Percentiles rank a stretch among this genome's conserved stretches.
phyloP scores from a whole-genome alignment of 1,140 invertebrate genomes.

The Drosophila mayri region DNA sequence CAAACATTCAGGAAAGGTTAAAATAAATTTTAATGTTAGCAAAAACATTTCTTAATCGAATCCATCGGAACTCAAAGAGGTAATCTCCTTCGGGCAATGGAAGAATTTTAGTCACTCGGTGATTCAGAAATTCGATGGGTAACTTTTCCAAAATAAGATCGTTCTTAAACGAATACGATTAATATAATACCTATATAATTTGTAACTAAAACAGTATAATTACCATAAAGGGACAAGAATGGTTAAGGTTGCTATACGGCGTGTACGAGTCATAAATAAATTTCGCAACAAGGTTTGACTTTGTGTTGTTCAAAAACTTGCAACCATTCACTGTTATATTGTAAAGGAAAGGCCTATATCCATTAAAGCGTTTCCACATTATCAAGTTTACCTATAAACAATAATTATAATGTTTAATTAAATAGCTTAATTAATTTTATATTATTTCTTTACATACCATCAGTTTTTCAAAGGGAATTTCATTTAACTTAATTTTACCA shows the following conservation, averaged over 20 bases:
- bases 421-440: background rate
- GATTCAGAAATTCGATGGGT: background rate
- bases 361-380: conserved; percentile 4
- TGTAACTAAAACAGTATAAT: background rate
- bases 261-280: background rate
- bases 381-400: background rate
- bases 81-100: conserved; percentile 9
- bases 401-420: too few species aligned
- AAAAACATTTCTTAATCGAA: background rate
- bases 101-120: conserved; percentile 1
- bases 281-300: background rate
- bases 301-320: background rate
- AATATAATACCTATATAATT: background rate
- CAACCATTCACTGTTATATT: conserved; percentile 1
- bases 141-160: conserved; percentile 12
- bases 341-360: conserved; percentile 1
- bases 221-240: conserved; percentile 5
- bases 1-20: background rate
- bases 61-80: background rate
- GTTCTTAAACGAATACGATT: background rate
- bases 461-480: background rate
- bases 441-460: background rate
- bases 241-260: background rate
- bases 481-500: background rate
- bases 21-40: background rate